Evolutionary conservation across 2,888 invertebrate genomes (phyloP).

Genomic region (Limenitis camilla): DNA sequence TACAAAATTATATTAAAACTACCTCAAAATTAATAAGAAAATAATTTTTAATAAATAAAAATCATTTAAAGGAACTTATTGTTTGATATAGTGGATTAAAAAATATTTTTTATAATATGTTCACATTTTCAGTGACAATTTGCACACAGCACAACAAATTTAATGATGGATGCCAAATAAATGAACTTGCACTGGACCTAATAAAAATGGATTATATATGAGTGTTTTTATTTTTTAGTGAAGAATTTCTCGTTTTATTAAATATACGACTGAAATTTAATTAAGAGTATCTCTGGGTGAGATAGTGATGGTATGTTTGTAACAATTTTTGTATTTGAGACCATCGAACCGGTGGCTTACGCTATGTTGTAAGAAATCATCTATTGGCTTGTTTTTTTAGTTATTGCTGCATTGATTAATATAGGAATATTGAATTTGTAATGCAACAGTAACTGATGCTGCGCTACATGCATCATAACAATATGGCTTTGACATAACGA

Average conservation of each 20-base stretch:
- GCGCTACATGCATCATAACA: conserved; percentile 27
- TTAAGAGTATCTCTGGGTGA: conserved; percentile 26
- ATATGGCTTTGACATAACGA: conserved; percentile 55
- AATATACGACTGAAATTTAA: conserved; percentile 28
- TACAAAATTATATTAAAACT: too few relatives aligned
- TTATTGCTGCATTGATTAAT: too few relatives aligned
- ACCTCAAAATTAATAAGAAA: too few relatives aligned
- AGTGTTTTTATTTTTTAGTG: conserved; percentile 34
- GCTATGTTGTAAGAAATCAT: conserved; percentile 22
- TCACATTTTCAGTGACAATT: conserved; percentile 13
- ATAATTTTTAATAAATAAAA: too few relatives aligned
- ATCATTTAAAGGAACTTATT: too few relatives aligned
- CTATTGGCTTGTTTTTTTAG: neutral
- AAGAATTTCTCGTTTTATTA: conserved; percentile 30
- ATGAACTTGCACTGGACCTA: conserved; percentile 33
- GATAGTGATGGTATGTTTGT: conserved; percentile 51
- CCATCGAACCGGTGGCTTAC: conserved; percentile 50
- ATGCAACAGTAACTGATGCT: too few relatives aligned
- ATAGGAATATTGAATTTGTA: too few relatives aligned
- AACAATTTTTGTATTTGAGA: conserved; percentile 16
- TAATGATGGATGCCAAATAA: conserved; percentile 28
- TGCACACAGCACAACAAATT: conserved; percentile 16
- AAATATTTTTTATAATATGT: too few relatives aligned
- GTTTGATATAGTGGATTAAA: too few relatives aligned
- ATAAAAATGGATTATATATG: conserved; percentile 36